Evolutionary conservation across 2,888 invertebrate species (phyloP).

Genomic region (Meteorus cinctellus): DNA sequence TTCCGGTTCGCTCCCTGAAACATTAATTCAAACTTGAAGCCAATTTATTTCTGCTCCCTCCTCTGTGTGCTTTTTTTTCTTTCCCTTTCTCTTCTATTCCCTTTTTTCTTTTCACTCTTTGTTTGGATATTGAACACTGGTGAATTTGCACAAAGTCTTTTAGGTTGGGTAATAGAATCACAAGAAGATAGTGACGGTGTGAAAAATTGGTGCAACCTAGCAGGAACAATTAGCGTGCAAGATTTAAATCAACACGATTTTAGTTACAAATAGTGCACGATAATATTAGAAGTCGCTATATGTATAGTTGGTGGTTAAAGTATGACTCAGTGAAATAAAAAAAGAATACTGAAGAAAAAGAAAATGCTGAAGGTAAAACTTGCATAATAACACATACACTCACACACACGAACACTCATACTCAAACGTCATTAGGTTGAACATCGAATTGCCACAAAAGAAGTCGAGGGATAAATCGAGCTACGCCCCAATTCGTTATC

Average conservation of each 20-base stretch:
- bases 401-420: not conserved
- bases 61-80: not conserved
- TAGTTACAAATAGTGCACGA: slow-evolving; percentile 57
- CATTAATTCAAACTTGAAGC: slow-evolving; percentile 8
- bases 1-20: not conserved
- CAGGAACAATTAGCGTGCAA: slow-evolving; percentile 41
- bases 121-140: not conserved
- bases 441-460: slow-evolving; percentile 29
- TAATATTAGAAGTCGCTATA: not conserved
- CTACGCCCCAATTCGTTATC: slow-evolving; percentile 43
- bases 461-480: slow-evolving; percentile 26
- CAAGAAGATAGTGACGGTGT: not conserved
- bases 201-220: slow-evolving; percentile 32
- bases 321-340: slow-evolving; percentile 15
- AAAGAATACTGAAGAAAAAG: not conserved
- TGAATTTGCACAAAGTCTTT: not conserved
- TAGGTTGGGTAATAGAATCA: not conserved
- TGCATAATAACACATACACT: not conserved
- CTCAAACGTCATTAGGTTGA: slow-evolving; percentile 10
- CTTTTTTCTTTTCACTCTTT: not conserved
- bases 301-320: not conserved
- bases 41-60: not conserved
- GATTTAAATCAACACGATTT: slow-evolving; percentile 59
- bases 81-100: not conserved
- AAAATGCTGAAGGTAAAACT: not conserved